Conservation (phyloP, 2,888 invertebrate genomes). For the Meloe dianella region DNA sequence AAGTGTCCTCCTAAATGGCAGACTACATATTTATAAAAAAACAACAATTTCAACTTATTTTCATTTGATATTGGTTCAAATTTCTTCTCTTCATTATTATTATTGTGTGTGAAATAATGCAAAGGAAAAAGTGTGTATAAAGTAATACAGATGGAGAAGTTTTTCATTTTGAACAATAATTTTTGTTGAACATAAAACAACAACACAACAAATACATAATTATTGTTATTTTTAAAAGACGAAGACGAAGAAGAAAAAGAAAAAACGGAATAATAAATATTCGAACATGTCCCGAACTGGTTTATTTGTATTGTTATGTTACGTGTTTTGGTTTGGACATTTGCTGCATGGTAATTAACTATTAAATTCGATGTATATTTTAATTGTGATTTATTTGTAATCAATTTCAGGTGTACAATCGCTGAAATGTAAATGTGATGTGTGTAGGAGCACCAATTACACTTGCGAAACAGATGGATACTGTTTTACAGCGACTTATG, state of each 20-base stretch:
- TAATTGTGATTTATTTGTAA: not conserved
- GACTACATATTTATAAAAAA: conserved; percentile 25
- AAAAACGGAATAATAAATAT: too few relatives aligned
- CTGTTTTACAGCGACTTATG: conserved; percentile 81
- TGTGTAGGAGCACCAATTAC: conserved; percentile 74
- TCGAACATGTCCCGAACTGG: conserved; percentile 49
- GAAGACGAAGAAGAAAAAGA: conserved; percentile 10
- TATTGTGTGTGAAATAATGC: not conserved
- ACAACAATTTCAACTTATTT: conserved; percentile 29
- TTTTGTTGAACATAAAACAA: not conserved
- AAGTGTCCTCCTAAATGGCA: conserved; percentile 44
- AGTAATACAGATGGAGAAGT: not conserved
- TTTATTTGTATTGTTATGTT: conserved; percentile 46
- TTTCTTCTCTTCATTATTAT: conserved; percentile 6
- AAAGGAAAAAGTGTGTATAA: not conserved
- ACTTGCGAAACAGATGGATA: conserved; percentile 90
- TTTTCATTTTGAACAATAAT: not conserved
- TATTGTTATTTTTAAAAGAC: not conserved
- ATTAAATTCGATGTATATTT: too few relatives aligned
- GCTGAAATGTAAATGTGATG: conserved; percentile 84
- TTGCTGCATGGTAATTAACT: conserved; percentile 47
- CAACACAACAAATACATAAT: not conserved
- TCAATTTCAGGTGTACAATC: conserved; percentile 62
- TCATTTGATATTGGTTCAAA: conserved; percentile 24
- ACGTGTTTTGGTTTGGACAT: conserved; percentile 51